Conservation (phyloP, 2,888 invertebrate species). For the Lomographa bimaculata region DNA sequence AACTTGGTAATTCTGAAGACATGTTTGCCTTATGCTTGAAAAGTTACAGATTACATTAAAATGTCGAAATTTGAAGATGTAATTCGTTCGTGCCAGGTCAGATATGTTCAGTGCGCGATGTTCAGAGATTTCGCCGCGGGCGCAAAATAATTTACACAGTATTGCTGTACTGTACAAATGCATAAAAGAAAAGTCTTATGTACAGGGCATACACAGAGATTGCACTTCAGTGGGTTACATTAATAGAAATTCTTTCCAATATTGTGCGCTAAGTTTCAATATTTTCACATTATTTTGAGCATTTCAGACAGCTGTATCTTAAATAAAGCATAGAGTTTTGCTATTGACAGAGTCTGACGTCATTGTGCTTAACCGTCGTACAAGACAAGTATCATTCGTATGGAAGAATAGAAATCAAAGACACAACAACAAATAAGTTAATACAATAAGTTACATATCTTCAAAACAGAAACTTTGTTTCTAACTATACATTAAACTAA, state of each 20-base stretch:
- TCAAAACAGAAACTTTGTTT: conserved; percentile 79
- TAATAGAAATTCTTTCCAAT: conserved; percentile 71
- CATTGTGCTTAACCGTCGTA: conserved; percentile 54
- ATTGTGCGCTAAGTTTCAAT: conserved; percentile 82
- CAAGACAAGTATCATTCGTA: conserved; percentile 52
- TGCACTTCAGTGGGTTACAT: conserved; percentile 75
- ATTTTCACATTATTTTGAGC: conserved; percentile 78
- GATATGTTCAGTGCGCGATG: conserved; percentile 9
- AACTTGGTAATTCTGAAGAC: not conserved
- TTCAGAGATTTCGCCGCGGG: conserved; percentile 42
- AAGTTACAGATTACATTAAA: not conserved
- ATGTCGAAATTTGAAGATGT: not conserved
- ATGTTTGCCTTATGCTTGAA: not conserved
- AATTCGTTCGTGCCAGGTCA: conserved; percentile 11
- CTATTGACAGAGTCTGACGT: conserved; percentile 75
- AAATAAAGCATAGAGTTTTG: conserved; percentile 79
- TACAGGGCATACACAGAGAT: conserved; percentile 74
- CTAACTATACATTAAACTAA: conserved; percentile 73
- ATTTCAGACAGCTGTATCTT: conserved; percentile 77
- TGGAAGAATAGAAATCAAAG: conserved; percentile 61
- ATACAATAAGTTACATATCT: conserved; percentile 68
- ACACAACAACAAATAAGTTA: conserved; percentile 82
- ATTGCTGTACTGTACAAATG: conserved; percentile 70
- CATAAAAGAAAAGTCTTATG: conserved; percentile 70
- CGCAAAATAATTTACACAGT: conserved; percentile 50